Conservation (phyloP, 2,888 invertebrate species). For the Mantis religiosa region DNA sequence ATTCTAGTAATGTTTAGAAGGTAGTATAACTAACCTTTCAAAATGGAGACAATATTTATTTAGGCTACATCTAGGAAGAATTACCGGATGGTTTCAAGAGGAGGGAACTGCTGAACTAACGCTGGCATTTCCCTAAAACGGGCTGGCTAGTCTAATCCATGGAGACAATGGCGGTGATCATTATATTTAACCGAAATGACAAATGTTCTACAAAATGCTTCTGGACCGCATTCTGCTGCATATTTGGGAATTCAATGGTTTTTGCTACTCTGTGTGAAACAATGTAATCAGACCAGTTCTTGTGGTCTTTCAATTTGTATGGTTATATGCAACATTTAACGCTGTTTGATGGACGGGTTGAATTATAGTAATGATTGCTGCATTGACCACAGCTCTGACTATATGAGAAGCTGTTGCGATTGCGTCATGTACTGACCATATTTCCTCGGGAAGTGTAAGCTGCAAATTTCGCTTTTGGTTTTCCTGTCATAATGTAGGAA, state of each 20-base stretch:
- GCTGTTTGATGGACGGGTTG: background rate
- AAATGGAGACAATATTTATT: no score
- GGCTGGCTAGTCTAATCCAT: no score
- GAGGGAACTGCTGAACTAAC: no score
- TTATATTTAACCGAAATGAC: no score
- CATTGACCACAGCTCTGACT: background rate
- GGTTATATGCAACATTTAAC: background rate
- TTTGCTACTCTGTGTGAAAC: background rate
- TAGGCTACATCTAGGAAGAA: no score
- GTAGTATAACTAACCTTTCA: no score
- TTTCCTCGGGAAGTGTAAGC: background rate
- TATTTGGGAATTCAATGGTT: background rate
- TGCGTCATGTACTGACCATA: background rate
- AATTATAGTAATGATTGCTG: background rate
- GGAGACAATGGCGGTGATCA: no score
- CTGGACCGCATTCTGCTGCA: background rate
- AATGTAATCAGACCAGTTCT: background rate
- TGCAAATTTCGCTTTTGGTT: background rate
- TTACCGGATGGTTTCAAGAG: no score
- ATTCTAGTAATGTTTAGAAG: no score
- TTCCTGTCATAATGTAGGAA: no score
- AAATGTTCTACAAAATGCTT: no score
- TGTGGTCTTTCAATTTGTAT: background rate
- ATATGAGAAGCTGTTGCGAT: background rate
- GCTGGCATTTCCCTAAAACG: no score